Evolutionary conservation across 2,888 invertebrate genomes (phyloP).

Genomic region (Icerya purchasi): DNA sequence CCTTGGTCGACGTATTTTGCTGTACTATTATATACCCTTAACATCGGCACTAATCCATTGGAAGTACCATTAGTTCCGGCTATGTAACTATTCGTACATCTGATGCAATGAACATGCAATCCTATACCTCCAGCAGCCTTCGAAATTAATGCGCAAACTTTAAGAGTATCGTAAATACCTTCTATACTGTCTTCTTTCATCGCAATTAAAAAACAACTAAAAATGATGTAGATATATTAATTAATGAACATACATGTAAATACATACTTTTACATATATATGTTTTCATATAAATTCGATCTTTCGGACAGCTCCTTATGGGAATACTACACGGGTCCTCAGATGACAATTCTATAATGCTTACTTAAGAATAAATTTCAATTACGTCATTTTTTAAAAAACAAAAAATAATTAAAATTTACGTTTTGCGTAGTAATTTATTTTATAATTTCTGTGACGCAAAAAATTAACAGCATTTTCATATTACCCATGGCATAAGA

Average conservation of each 20-base stretch:
- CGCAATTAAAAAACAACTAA: conserved; percentile 79
- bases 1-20: conserved; percentile 95
- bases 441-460: too few species aligned
- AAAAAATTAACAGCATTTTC: too few species aligned
- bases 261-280: neutral
- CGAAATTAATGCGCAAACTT: conserved; percentile 83
- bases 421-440: too few species aligned
- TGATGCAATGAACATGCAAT: conserved; percentile 82
- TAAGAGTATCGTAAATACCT: conserved; percentile 79
- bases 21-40: conserved; percentile 84
- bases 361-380: neutral
- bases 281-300: neutral
- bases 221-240: too few species aligned
- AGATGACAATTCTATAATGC: neutral
- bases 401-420: conserved; percentile 12
- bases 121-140: conserved; percentile 97
- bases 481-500: too few species aligned
- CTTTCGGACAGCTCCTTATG: neutral
- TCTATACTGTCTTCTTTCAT: conserved; percentile 90
- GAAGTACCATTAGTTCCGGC: conserved; percentile 86
- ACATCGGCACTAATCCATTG: conserved; percentile 88
- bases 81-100: conserved; percentile 76
- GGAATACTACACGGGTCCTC: conserved; percentile 1
- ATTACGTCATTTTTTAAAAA: neutral
- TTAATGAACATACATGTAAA: neutral